A percentile compares a stretch with the other conserved stretches of the same genome.
phyloP scores from a whole-genome alignment of 2,888 invertebrate species.

The Platycheirus rosarum region DNA sequence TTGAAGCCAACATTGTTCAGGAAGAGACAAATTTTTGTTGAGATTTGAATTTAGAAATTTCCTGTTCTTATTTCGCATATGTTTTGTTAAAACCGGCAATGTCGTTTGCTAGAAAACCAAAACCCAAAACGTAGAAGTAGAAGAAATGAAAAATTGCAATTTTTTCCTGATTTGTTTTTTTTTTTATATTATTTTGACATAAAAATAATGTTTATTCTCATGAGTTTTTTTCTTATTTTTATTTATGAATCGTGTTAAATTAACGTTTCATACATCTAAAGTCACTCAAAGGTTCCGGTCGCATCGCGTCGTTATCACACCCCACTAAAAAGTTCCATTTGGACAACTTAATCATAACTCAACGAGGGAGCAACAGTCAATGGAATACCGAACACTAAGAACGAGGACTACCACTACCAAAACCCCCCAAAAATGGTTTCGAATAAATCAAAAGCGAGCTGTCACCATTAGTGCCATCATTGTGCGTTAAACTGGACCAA shows the following conservation, averaged over 20 bases:
- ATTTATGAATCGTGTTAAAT: constrained; percentile 14
- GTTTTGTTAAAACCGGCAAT: too few species aligned
- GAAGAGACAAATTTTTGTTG: too few species aligned
- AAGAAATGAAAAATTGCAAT: too few species aligned
- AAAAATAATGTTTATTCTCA: constrained; percentile 2
- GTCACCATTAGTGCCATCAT: constrained; percentile 66
- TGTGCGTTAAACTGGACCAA: constrained; percentile 63
- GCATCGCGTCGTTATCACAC: not conserved
- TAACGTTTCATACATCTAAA: constrained; percentile 19
- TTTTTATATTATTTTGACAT: not conserved
- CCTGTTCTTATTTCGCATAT: too few species aligned
- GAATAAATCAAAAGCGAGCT: constrained; percentile 64
- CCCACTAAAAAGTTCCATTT: not conserved
- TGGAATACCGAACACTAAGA: not conserved
- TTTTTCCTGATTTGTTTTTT: not conserved
- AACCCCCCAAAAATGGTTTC: constrained; percentile 34
- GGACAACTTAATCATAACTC: constrained; percentile 29
- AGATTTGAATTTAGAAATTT: too few species aligned
- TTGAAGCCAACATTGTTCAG: too few species aligned
- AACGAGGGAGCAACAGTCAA: constrained; percentile 36
- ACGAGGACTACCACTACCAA: constrained; percentile 1
- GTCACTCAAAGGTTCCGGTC: constrained; percentile 6
- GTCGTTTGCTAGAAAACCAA: too few species aligned
- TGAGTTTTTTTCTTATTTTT: constrained; percentile 6
- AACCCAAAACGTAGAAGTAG: too few species aligned